Evolutionary conservation across 2,888 invertebrate genomes (phyloP).

Genomic region (Tachina fera): DNA sequence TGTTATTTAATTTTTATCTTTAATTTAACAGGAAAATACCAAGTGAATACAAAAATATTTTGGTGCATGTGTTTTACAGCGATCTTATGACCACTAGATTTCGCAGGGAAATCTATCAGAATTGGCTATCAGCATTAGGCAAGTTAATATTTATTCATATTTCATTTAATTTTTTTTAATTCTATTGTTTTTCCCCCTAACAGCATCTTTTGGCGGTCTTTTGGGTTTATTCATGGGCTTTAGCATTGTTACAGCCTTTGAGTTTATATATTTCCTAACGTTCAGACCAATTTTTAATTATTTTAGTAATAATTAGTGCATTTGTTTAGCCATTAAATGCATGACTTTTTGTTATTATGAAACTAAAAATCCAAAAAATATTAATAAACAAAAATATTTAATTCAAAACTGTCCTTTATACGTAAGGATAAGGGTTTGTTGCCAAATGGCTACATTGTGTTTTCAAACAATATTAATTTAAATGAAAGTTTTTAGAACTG

Average conservation of each 20-base stretch:
- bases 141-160: slow-evolving; percentile 54
- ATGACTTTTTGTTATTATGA: too few species aligned
- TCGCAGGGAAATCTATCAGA: slow-evolving; percentile 87
- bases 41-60: slow-evolving; percentile 84
- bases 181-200: slow-evolving; percentile 75
- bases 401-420: too few species aligned
- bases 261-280: slow-evolving; percentile 86
- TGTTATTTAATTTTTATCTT: slow-evolving; percentile 20
- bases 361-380: not conserved
- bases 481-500: too few species aligned
- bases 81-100: slow-evolving; percentile 88
- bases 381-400: too few species aligned
- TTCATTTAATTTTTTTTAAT: not conserved
- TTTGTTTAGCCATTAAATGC: not conserved
- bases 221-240: slow-evolving; percentile 88
- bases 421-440: too few species aligned
- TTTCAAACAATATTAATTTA: too few species aligned
- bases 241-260: slow-evolving; percentile 87
- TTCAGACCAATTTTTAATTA: slow-evolving; percentile 84
- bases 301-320: slow-evolving; percentile 74
- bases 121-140: slow-evolving; percentile 89
- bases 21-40: slow-evolving; percentile 82
- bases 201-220: slow-evolving; percentile 89
- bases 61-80: slow-evolving; percentile 88
- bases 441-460: too few species aligned